Base-by-base conservation (phyloP, 2,113 vertebrate genomes). In the Cyrtonyx montezumae region DNA sequence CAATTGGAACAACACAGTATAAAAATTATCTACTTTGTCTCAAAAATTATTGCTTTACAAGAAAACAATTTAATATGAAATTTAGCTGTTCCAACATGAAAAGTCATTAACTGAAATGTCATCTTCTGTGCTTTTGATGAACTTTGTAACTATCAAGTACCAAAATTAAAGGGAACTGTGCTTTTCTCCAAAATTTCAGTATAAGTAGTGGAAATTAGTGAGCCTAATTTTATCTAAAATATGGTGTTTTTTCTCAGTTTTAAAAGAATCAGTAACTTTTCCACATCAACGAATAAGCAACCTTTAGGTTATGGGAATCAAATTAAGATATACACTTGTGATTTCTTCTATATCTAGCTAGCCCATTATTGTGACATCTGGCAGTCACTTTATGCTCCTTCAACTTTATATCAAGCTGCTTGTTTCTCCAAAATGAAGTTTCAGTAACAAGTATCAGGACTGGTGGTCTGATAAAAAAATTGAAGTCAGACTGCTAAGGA, bases 1-100 rank as follows among this genome's bases (percentile, higher is more conserved):
- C 43, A 7, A 3, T 0, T 0, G 9, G 3, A 6, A 49, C 17
- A 14, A 65, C 55, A 55, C 15, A 90, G 14, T 6, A 14, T 42
- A 78, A 21, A 92, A 91, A 74, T 75, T 7, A 62, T 3, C 20
- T 20, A n/a, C 1, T 45, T 87, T 78, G 10, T 51, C 19, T 80
- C 13, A 32, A 28, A 74, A 81, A 51, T 4, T 2, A 51, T 6
- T 23, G 9, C 40, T 86, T 80, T 45, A 49, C 77, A 83, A 13
- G 5, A 79, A 73, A 25, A 0, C 0, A 30, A n/a, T 34, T 86
- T 84, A 17, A 28, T 49, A 48, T 36, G 19, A 94, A 87, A 53
- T 36, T 36, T 1, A 91, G 7, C 7, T 59, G 32, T 63, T 84
- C 15, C 46, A 40, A 25, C 18, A 55, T 46, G 28, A 81, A 68